Evolutionary conservation across 2,113 vertebrate genomes (phyloP), one percentile per base, ranked within the genome.

Genomic region (Oryzias melastigma): DNA sequence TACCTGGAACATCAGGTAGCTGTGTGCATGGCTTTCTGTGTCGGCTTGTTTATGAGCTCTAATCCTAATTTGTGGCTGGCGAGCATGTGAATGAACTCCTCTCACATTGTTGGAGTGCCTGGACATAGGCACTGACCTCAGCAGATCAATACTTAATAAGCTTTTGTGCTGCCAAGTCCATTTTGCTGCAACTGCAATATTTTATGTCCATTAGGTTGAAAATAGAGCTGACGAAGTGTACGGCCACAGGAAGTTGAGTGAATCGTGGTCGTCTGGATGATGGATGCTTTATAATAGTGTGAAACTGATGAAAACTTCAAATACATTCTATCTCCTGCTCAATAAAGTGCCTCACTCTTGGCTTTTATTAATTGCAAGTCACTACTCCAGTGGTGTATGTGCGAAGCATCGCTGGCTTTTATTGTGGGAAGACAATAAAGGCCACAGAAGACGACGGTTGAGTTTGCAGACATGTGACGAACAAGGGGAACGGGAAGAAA

Each of bases 121-220:
- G 77, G 77, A 90, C 83, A 86, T 83, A 78, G 82, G 83, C 82
- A 87, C 84, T 88, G 88, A 91, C 90, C 85, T 90, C 83, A 75
- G 65, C 40, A 50, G 86, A 91, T 93, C 89, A 80, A 91, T 91
- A 91, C 79, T 87, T 91, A 90, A 92, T 91, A 92, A 85, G 90
- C 87, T 84, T 88, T 84, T 85, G 83, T 82, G 82, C 87, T 85
- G 82, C 86, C 80, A 84, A 83, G 75, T 83, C 82, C 84, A 79
- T 92, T 93, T 89, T 90, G 90, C 90, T 85, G 85, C 80, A 88
- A 91, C 83, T 87, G 87, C 87, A 88, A 85, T 87, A 91, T 91
- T 89, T 89, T 80, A 89, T 83, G 85, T 88, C 88, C 83, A 89
- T 89, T 92, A 90, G 75, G 75, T 90, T 68, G 83, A 88, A 90